Percentiles rank a stretch among this genome's conserved stretches.
Conservation (phyloP, 2,888 invertebrate species). For the Galerucella nymphaeae region DNA sequence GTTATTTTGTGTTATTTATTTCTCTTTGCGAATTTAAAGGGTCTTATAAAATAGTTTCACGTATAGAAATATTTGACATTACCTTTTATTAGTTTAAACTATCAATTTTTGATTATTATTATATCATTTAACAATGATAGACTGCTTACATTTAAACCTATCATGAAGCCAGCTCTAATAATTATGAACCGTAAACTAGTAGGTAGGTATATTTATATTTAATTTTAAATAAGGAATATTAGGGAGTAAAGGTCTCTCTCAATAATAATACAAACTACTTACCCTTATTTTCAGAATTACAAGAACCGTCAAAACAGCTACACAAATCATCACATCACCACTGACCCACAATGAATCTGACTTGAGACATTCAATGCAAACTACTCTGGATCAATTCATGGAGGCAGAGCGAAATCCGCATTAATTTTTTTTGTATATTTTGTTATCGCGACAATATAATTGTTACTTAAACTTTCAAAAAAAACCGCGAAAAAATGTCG, state of each 20-base stretch:
- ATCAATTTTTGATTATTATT: too few species aligned
- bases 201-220: too few species aligned
- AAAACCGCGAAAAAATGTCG: constrained; percentile 1
- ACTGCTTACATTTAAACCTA: too few species aligned
- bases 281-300: constrained; percentile 63
- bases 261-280: constrained; percentile 10
- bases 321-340: constrained; percentile 61
- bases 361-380: constrained; percentile 67
- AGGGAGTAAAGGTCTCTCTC: not conserved
- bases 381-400: constrained; percentile 69
- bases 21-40: too few species aligned
- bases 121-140: too few species aligned
- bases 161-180: too few species aligned
- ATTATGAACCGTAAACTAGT: too few species aligned
- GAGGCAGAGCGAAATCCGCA: constrained; percentile 67
- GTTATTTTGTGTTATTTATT: too few species aligned
- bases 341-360: constrained; percentile 58
- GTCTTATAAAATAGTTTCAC: too few species aligned
- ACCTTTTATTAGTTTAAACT: too few species aligned
- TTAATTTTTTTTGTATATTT: constrained; percentile 39
- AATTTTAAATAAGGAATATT: not conserved
- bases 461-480: constrained; percentile 38
- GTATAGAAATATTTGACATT: too few species aligned
- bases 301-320: constrained; percentile 66
- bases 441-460: constrained; percentile 36